Evolutionary conservation across 2,888 invertebrate genomes (phyloP), one percentile per base, ranked within the genome.

Genomic region (Lepidocyrtinus sp.): DNA sequence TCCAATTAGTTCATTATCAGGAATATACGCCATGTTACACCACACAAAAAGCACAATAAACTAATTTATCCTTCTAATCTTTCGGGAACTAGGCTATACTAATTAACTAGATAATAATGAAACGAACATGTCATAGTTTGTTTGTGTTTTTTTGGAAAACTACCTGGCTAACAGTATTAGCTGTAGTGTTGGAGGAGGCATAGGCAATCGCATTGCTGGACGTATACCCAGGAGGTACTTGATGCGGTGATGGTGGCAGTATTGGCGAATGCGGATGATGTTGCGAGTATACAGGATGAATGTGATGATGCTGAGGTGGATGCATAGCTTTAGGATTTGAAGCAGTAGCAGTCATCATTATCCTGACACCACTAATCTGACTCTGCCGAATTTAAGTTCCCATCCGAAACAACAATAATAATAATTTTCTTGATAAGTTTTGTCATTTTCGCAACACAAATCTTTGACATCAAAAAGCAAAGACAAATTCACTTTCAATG

Each of bases 161-260:
- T 83, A 86, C 86, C 86, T 86, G 85, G 82, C 86, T 86, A 85
- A 86, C 86, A 78, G 84, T 83, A 81, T 82, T 84, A 75, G 85
- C 86, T 71, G 85, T 83, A 68, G 82, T 75, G 73, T 83, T 69
- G 69, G 24, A 24, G 63, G 68, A 59, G 36, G 73, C 65, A n/a
- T n/a, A n/a, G 75, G 70, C 75, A 78, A 72, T 67, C 27, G 62
- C 7, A 17, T 55, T 71, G 71, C 46, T 76, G 69, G 77, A 77
- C 71, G 77, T 27, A 71, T 64, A 71, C 46, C 25, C 17, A 46
- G 71, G 36, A 62, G 63, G 64, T 50, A 50, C 62, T 36, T 24
- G 67, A 70, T 36, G 76, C 36, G 36, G 36, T 36, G 12, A 12
- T 36, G 36, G 36, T 36, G 3, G 55, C 55, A 17, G 55, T 15